These are phyloP conservation scores for Onychomys arenicola DNA, from an alignment of 2,797 vertebrate species.

Conservation along the genomic window DNA sequence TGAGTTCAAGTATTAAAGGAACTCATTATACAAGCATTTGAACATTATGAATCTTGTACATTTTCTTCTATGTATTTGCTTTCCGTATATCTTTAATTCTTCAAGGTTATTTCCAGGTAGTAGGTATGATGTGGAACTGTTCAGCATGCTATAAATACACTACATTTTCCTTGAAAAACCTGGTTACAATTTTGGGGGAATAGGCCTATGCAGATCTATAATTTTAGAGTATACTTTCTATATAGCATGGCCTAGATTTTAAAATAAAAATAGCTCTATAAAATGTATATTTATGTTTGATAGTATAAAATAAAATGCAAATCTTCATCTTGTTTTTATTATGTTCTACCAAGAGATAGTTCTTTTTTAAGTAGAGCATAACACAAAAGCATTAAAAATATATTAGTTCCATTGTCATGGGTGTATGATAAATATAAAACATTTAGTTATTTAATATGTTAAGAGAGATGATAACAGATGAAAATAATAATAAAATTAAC, in stretches of 20 bases:
- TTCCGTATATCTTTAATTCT: background rate
- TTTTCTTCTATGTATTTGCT: background rate
- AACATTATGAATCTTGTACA: background rate
- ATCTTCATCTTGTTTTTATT: background rate
- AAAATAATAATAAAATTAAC: background rate
- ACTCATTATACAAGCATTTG: background rate
- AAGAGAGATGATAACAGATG: background rate
- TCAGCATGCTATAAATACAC: background rate
- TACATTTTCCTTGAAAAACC: background rate
- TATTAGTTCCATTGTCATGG: background rate
- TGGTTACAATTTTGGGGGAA: background rate
- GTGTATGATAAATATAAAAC: background rate
- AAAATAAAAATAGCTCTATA: background rate
- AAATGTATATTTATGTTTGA: background rate
- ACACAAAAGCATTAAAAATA: background rate
- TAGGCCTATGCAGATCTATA: background rate
- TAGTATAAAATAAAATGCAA: background rate
- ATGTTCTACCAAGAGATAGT: background rate
- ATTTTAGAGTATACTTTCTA: conserved; percentile 7
- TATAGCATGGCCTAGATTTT: background rate
- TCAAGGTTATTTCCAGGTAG: background rate
- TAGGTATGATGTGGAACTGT: background rate
- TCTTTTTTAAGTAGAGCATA: background rate
- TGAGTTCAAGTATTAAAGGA: conserved; percentile 45
- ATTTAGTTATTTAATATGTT: background rate